Evolutionary conservation across 1,140 invertebrate genomes (phyloP), one percentile per base, ranked within the genome.

Genomic region (Papilio machaon): DNA sequence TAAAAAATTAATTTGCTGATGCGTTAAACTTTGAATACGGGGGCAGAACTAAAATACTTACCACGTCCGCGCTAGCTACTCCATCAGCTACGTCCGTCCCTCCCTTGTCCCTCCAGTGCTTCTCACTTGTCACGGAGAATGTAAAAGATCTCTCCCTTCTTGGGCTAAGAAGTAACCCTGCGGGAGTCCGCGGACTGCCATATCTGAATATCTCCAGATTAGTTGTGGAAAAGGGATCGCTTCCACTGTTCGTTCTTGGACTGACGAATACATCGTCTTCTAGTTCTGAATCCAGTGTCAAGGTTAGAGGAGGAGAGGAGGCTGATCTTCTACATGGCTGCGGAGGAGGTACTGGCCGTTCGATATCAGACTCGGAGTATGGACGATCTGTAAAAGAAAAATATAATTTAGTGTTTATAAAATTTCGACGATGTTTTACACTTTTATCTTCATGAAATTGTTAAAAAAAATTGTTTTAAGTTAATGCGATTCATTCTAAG

Each of bases 41-140:
- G 2, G 0, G 2, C 23, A 30, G 23, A 30, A 30, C 23, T 30
- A 30, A 30, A 30, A 30, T 47, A 83, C 89, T 89, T 84, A 93
- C 92, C 89, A 88, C 92, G 86, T 94, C 93, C 80, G 88, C 76
- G 74, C 89, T 90, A 19, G 75, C 82, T 13, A 90, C 84, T 3
- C 90, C 91, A 81, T 94, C 92, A 82, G 90, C 90, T 0, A 92
- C 90, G 75, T 92, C 92, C 81, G 93, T 94, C 82, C 93, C 93
- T 0, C 92, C 93, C 86, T 94, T 94, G 76, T 94, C 93, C 77
- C 91, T 79, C 91, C 92, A 94, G 80, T 94, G 91, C 76, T 93
- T 94, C 81, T 93, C 91, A 73, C 90, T 93, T 3, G 89, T 92
- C 54, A 90, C 86, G 0, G 91, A 91, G 82, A 94, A 94, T 7